These are phyloP conservation scores for Hydrophis major DNA, from an alignment of 2,797 vertebrate species.

Conservation along the genomic window DNA sequence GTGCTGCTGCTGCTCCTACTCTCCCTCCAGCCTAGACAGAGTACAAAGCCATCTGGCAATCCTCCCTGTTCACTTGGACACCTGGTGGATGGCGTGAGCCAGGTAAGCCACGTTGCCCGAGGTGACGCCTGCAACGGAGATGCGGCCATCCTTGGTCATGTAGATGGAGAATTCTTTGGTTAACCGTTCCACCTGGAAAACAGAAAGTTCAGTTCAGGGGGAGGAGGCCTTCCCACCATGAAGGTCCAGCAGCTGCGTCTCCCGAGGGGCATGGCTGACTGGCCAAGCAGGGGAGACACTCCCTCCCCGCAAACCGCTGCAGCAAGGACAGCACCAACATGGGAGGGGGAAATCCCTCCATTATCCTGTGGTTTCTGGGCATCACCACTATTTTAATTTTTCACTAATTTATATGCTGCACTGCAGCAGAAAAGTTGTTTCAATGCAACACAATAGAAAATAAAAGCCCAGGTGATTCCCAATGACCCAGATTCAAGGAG, in stretches of 20 bases:
- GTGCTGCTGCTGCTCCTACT: conserved; percentile 35
- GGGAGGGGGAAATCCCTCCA: background rate
- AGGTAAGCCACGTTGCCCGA: conserved; percentile 90
- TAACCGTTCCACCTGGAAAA: conserved; percentile 86
- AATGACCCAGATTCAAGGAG: background rate
- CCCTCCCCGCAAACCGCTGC: background rate
- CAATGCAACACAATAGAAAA: background rate
- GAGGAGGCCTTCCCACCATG: no score
- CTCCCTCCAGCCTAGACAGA: background rate
- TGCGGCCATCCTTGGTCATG: conserved; percentile 97
- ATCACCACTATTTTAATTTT: background rate
- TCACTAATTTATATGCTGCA: background rate
- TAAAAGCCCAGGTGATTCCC: background rate
- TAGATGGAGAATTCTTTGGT: conserved; percentile 95
- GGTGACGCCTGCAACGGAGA: conserved; percentile 91
- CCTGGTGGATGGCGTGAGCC: conserved; percentile 89
- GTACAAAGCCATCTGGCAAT: conserved; percentile 38
- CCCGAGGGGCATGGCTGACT: background rate
- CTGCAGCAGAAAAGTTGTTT: background rate
- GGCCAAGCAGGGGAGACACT: background rate
- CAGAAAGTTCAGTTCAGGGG: background rate
- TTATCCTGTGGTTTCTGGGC: background rate
- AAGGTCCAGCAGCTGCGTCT: background rate
- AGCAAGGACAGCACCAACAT: background rate
- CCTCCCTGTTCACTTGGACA: conserved; percentile 82